Conservation (phyloP, 2,888 invertebrate species). For the Seladonia tumulorum region DNA sequence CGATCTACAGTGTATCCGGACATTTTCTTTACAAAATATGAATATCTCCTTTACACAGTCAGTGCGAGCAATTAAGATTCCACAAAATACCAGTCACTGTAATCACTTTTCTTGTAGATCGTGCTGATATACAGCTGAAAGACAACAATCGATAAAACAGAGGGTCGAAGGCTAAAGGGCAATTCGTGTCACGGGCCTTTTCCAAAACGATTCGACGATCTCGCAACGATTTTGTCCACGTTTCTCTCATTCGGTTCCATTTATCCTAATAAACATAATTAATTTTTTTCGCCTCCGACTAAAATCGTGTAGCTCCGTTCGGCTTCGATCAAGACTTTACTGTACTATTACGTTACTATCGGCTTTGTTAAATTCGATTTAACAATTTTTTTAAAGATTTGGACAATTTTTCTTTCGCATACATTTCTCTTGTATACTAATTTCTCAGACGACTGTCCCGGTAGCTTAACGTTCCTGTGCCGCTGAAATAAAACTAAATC, state of each 20-base stretch:
- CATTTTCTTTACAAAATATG: not conserved
- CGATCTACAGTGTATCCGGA: constrained; percentile 26
- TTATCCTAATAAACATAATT: not conserved
- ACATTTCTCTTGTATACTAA: no score
- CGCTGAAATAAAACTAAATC: no score
- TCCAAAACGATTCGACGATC: constrained; percentile 68
- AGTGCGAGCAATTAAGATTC: no score
- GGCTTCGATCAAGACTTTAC: no score
- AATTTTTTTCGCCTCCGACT: not conserved
- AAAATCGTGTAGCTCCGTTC: no score
- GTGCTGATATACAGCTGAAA: constrained; percentile 47
- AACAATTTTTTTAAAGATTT: no score
- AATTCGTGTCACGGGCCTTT: constrained; percentile 71
- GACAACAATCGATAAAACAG: constrained; percentile 61
- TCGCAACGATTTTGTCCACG: constrained; percentile 62
- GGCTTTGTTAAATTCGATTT: no score
- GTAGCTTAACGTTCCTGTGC: no score
- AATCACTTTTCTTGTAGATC: constrained; percentile 28
- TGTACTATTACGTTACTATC: no score
- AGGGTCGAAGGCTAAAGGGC: constrained; percentile 67
- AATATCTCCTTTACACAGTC: constrained; percentile 4
- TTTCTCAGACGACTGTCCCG: no score
- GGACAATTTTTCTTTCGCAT: no score
- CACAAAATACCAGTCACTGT: not conserved
- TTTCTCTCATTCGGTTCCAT: not conserved